A percentile compares a stretch with the other conserved stretches of the same genome.
phyloP scores from a whole-genome alignment of 2,113 vertebrate species.

The Eurystomus gularis region DNA sequence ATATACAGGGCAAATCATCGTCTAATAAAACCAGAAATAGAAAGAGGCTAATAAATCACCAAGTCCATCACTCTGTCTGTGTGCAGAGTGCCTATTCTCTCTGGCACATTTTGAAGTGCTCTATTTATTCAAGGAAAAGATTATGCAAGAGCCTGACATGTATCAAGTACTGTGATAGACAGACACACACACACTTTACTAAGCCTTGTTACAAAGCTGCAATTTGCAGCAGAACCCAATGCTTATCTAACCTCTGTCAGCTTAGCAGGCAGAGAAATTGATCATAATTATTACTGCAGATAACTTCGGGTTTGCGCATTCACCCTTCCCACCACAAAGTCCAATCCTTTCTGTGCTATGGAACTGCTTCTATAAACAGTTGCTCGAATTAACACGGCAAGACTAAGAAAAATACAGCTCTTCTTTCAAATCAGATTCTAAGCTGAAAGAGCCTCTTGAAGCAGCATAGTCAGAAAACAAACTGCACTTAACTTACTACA shows the following conservation, averaged over 20 bases:
- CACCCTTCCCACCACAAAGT: not conserved
- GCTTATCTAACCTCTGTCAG: not conserved
- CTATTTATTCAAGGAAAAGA: constrained; percentile 1
- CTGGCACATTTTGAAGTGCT: not conserved
- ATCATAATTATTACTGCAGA: not conserved
- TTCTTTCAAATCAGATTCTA: not conserved
- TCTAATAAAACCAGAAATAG: not conserved
- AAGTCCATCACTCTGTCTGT: not conserved
- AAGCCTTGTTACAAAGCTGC: not conserved
- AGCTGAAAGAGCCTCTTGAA: not conserved
- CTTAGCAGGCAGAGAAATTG: not conserved
- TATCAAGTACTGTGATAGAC: not conserved
- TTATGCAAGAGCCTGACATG: not conserved
- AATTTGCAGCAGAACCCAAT: not conserved
- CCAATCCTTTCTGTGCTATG: not conserved
- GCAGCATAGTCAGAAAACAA: not conserved
- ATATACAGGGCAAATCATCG: not conserved
- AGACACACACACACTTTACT: not conserved
- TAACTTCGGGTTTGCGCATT: not conserved
- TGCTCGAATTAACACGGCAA: not conserved
- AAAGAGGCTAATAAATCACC: not conserved
- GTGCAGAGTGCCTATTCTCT: not conserved
- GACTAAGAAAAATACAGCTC: not conserved
- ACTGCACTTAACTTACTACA: not conserved
- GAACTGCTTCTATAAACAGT: not conserved